Evolutionary conservation across 2,888 invertebrate species (phyloP), one percentile per base, ranked within the genome.

Genomic region (Oxytorus armatus): DNA sequence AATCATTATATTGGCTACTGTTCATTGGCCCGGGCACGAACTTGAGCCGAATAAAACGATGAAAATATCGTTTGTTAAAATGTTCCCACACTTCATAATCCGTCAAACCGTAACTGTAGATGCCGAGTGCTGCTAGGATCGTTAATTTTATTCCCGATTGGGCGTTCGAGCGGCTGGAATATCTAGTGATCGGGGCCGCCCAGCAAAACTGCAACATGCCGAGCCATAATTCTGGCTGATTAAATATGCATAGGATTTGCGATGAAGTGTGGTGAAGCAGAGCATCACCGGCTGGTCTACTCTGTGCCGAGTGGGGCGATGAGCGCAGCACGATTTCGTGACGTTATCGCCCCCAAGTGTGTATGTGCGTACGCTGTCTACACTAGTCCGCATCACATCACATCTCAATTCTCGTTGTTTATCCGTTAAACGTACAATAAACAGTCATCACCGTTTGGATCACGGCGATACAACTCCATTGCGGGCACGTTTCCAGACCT

Each of bases 191-290:
- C 55, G 44, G 53, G 63, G 63, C 42, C 75, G 70, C 75, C 73
- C 65, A 61, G 73, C 86, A 87, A 89, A 88, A 89, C 87, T 88
- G 87, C 86, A 86, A 86, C 89, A 87, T 87, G 88, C 87, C 88
- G 85, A 87, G 86, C 87, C 88, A 89, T 89, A 89, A 89, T 89
- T 89, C 86, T 87, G 84, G 85, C 87, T 88, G 89, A 89, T 89
- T 88, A 89, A 89, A 89, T 88, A 88, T 88, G 87, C 87, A 89
- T 88, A 85, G 88, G 86, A 87, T 87, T 89, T 87, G 85, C 85
- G 49, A 72, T 68, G 61, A 57, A 68, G 72, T 69, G 76, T 55
- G 76, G 59, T 61, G 68, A 76, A 55, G 80, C 49, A 25, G 39
- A 55, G 55, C 53, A 33, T 74, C 55, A 53, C 42, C 63, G 55